Base-by-base conservation (phyloP, 2,888 invertebrate genomes). In the Microctonus aethiopoides region DNA sequence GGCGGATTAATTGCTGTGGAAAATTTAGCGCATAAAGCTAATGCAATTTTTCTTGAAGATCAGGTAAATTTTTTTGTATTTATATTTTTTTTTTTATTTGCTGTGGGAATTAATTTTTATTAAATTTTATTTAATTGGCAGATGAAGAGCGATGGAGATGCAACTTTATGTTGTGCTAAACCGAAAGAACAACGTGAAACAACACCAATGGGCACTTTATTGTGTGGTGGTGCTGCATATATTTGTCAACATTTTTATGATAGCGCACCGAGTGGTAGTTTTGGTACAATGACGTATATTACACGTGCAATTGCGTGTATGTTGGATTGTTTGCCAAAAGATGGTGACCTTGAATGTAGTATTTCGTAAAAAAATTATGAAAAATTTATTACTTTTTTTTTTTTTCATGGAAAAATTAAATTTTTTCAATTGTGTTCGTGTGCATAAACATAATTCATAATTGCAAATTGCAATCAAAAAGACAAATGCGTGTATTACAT, bases 211-310 rank as follows among this genome's bases (percentile, higher is more conserved):
- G 92, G 92, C 2, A 91, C 91, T 73, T 87, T 94, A 36, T 87
- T 94, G 41, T 98, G 98, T 85, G 95, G 95, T 66, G 98, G 98
- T 65, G 96, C 98, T 32, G 97, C 96, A 0, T 95, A 95, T 78
- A 95, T 99, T 75, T 99, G 99, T 87, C 95, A 96, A 87, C 97
- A 98, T 87, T 94, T 99, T 86, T 99, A 98, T 87, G 99, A 99
- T 88, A 96, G 95, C 85, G 99, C 99, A 24, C 99, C 99, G 1
- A 97, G 97, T 85, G 99, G 99, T 72, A 94, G 95, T 81, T 98
- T 91, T 87, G 99, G 99, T 74, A 98, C 98, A 60, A 98, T 99
- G 95, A 97, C 98, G 0, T 99, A 99, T 83, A 91, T 99, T 80
- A 94, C 96, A 51, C 90, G 95, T 76, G 94, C 95, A 3, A 92